These are phyloP conservation scores for Spisula subtruncata DNA, from an alignment of 2,888 invertebrate genomes.

Conservation along the genomic window DNA sequence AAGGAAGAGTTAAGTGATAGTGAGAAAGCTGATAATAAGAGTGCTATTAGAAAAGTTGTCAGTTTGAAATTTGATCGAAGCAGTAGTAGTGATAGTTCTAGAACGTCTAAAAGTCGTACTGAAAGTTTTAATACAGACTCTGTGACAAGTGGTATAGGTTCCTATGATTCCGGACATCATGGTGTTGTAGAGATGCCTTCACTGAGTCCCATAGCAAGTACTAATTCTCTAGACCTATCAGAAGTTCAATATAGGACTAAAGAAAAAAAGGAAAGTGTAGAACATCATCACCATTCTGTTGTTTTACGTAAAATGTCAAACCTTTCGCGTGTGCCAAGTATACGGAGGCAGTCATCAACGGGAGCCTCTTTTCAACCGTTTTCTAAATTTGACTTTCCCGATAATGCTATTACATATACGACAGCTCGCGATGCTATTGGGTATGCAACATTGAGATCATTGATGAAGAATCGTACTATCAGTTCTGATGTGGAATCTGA, in stretches of 20 bases:
- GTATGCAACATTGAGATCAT: conserved; percentile 86
- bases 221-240: conserved; percentile 89
- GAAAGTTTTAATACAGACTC: conserved; percentile 91
- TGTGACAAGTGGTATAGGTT: conserved; percentile 93
- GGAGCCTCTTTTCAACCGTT: conserved; percentile 66
- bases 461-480: conserved; percentile 85
- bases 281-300: conserved; percentile 87
- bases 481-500: conserved; percentile 83
- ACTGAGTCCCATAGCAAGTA: conserved; percentile 96
- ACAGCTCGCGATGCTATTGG: conserved; percentile 87
- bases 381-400: conserved; percentile 74
- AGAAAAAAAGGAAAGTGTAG: conserved; percentile 76
- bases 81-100: conserved; percentile 85
- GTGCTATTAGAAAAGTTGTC: conserved; percentile 47
- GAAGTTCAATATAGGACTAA: conserved; percentile 63
- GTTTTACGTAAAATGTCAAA: conserved; percentile 83
- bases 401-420: conserved; percentile 82
- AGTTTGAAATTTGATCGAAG: conserved; percentile 72
- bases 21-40: conserved; percentile 29
- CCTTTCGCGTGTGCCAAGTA: conserved; percentile 84
- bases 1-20: neutral
- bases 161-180: conserved; percentile 91
- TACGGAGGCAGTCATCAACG: conserved; percentile 75
- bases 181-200: conserved; percentile 84
- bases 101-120: conserved; percentile 88